Evolutionary conservation across 2,113 vertebrate species (phyloP).

Genomic region (Sceloporus undulatus): DNA sequence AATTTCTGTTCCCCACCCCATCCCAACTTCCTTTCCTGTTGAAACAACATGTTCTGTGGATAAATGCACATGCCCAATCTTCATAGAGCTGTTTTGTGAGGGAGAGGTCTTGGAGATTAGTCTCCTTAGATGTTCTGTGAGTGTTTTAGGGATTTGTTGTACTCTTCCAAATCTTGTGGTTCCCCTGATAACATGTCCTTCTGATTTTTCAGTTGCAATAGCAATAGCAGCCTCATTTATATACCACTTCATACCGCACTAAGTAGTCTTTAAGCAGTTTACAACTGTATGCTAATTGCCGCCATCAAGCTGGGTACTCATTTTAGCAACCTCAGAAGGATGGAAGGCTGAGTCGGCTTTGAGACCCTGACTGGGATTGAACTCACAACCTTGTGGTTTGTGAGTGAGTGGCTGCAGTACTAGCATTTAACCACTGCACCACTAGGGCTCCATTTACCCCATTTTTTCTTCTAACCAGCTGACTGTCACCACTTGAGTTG

Average conservation of each 20-base stretch:
- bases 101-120: neutral
- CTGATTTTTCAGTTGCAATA: neutral
- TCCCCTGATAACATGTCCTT: neutral
- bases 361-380: too few relatives aligned
- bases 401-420: too few relatives aligned
- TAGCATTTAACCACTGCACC: too few relatives aligned
- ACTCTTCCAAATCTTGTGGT: neutral
- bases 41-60: neutral
- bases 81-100: neutral
- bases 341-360: too few relatives aligned
- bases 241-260: too few relatives aligned
- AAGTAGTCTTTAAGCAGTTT: too few relatives aligned
- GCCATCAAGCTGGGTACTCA: too few relatives aligned
- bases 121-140: neutral
- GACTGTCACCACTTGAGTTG: neutral
- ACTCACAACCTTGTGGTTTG: too few relatives aligned
- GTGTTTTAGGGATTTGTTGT: neutral
- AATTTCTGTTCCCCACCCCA: neutral
- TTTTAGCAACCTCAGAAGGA: too few relatives aligned
- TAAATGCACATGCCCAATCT: neutral
- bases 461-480: neutral
- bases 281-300: too few relatives aligned
- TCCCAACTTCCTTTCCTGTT: neutral
- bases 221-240: too few relatives aligned
- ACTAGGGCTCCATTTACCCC: too few relatives aligned